Evolutionary conservation across 1,140 invertebrate species (phyloP), one percentile per base, ranked within the genome.

Genomic region (Papilio machaon): DNA sequence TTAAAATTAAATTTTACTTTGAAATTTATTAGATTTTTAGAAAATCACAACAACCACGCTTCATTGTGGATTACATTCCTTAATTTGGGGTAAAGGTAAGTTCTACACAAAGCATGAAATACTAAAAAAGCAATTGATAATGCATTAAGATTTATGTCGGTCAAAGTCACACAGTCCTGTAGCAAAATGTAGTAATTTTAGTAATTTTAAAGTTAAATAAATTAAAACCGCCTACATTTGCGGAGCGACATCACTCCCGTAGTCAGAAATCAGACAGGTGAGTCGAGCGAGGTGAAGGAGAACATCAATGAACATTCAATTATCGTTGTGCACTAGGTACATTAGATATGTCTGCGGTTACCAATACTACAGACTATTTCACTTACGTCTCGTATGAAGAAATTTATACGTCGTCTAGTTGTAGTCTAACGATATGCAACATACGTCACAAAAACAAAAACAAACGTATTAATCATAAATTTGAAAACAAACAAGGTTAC

Each of bases 281-380:
- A n/a, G 1, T 17, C 3, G 17, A 58, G 54, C 38, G 38, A 8
- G 17, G 54, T 9, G 54, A 58, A 58, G 60, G 60, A n/a, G 30
- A 70, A 70, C 64, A 35, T 70, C 64, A 13, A 70, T 70, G 64
- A 15, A 70, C 64, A 70, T 70, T 70, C 35, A 35, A 70, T 70
- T 70, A 70, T 35, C 64, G 5, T 15, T 30, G 23, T 30, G 23
- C 23, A 30, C n/a, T n/a, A n/a, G n/a, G n/a, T 64, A 30, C 60
- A 64, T 35, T 70, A 70, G 64, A 70, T 70, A 30, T 38, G 64
- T 70, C 23, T 70, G 64, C 64, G 64, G 30, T 15, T 35, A 35
- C 30, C 30, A 35, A 35, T 15, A 15, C 10, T 70, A 19, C 30
- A 2, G 64, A 38, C 23, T 15, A 70, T 70, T 30, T 35, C 30